Percentiles rank a stretch among this genome's conserved stretches.
Evolutionary conservation across 2,888 invertebrate species (phyloP).

Genomic region (Tethea ocularis): DNA sequence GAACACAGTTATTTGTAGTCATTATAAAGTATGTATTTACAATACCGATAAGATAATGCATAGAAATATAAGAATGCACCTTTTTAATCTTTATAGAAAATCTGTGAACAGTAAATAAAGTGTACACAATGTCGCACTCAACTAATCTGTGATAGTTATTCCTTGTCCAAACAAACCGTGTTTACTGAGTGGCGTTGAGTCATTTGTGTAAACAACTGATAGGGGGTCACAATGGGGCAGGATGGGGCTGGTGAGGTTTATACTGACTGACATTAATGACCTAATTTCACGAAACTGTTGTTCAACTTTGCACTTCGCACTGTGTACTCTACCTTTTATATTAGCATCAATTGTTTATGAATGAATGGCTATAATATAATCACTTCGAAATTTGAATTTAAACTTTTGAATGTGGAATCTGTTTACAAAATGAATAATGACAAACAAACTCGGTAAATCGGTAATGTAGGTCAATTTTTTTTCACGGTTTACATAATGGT

Average conservation of each 20-base stretch:
- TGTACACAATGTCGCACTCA: neutral
- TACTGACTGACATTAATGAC: neutral
- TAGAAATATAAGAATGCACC: neutral
- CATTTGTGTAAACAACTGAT: conserved; percentile 4
- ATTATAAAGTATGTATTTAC: no score
- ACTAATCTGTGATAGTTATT: neutral
- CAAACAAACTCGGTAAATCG: no score
- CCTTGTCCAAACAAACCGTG: neutral
- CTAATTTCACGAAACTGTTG: neutral
- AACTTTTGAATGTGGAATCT: no score
- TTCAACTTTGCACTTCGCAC: neutral
- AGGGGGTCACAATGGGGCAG: neutral
- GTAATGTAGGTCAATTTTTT: no score
- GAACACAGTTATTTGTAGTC: no score
- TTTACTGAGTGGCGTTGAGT: neutral
- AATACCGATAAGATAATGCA: neutral
- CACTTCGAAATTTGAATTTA: neutral
- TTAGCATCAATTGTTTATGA: neutral
- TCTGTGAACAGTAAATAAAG: neutral
- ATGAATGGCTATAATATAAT: neutral
- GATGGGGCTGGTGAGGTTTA: neutral
- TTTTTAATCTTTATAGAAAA: neutral
- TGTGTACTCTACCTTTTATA: neutral
- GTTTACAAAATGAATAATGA: no score
- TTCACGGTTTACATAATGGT: no score